Percentiles rank a stretch among this genome's conserved stretches.
phyloP scores from a whole-genome alignment of 1,140 invertebrate genomes.

The Polypedilum vanderplanki region DNA sequence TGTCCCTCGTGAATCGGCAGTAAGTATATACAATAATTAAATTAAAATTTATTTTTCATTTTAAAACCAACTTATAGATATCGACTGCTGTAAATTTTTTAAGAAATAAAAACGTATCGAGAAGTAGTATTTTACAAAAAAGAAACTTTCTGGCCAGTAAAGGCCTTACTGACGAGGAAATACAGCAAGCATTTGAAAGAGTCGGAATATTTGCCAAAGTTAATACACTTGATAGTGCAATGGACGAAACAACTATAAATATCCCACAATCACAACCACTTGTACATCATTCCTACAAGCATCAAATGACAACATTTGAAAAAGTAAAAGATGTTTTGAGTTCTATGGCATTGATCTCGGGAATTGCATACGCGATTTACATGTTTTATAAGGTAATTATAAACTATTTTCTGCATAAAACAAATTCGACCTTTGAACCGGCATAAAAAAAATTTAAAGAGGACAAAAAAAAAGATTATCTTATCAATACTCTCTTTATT shows the following conservation, averaged over 20 bases:
- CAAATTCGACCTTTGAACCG: slow-evolving; percentile 15
- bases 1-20: neutral
- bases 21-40: neutral
- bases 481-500: neutral
- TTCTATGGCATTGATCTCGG: slow-evolving; percentile 59
- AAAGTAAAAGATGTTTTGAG: slow-evolving; percentile 59
- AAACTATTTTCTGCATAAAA: neutral
- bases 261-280: slow-evolving; percentile 40
- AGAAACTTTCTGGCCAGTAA: slow-evolving; percentile 72
- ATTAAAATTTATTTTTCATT: neutral
- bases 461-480: neutral
- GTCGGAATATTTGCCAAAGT: slow-evolving; percentile 45
- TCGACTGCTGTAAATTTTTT: slow-evolving; percentile 79
- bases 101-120: slow-evolving; percentile 70
- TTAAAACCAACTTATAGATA: slow-evolving; percentile 49
- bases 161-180: slow-evolving; percentile 73
- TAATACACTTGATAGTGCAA: slow-evolving; percentile 37
- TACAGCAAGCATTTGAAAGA: slow-evolving; percentile 61
- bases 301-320: slow-evolving; percentile 44
- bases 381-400: slow-evolving; percentile 62
- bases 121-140: slow-evolving; percentile 65
- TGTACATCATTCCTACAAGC: slow-evolving; percentile 38
- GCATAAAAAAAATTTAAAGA: neutral
- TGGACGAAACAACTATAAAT: slow-evolving; percentile 39
- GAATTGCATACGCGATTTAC: slow-evolving; percentile 61